Conservation (phyloP, 2,888 invertebrate genomes). For the Diplazon laetatorius region DNA sequence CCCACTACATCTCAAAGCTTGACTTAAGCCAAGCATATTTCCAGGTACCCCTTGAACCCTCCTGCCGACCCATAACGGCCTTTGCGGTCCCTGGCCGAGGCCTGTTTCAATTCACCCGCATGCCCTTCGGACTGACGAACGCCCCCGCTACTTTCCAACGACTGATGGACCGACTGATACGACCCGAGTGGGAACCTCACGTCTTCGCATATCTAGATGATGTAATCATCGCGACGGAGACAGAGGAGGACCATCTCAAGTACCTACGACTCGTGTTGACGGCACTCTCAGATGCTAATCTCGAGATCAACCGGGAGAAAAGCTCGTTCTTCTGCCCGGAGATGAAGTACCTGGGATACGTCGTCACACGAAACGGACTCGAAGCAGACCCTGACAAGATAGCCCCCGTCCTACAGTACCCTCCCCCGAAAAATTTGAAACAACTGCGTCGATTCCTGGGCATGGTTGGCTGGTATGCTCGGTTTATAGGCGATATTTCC, state of each 20-base stretch:
- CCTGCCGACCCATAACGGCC: neutral
- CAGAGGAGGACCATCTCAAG: slow-evolving; percentile 26
- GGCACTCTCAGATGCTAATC: neutral
- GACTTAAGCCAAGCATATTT: slow-evolving; percentile 19
- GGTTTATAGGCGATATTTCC: slow-evolving; percentile 16
- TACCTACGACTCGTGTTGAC: neutral
- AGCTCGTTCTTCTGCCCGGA: slow-evolving; percentile 54
- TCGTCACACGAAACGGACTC: slow-evolving; percentile 3
- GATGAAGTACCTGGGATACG: slow-evolving; percentile 55
- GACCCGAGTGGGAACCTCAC: too few species aligned
- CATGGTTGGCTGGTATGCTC: slow-evolving; percentile 61
- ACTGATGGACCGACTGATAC: too few species aligned
- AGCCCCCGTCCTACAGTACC: slow-evolving; percentile 34
- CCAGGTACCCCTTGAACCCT: neutral
- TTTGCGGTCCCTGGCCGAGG: slow-evolving; percentile 72
- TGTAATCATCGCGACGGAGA: too few species aligned
- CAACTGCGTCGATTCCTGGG: slow-evolving; percentile 67
- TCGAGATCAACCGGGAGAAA: slow-evolving; percentile 40
- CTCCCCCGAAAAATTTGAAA: slow-evolving; percentile 43
- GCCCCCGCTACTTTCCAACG: slow-evolving; percentile 19
- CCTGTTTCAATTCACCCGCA: slow-evolving; percentile 70
- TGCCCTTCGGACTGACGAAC: slow-evolving; percentile 52
- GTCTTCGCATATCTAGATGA: too few species aligned
- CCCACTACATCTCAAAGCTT: slow-evolving; percentile 6
- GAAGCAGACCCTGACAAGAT: slow-evolving; percentile 38